Evolutionary conservation across 1,140 invertebrate species (phyloP).

Genomic region (Diorhabda elongata): DNA sequence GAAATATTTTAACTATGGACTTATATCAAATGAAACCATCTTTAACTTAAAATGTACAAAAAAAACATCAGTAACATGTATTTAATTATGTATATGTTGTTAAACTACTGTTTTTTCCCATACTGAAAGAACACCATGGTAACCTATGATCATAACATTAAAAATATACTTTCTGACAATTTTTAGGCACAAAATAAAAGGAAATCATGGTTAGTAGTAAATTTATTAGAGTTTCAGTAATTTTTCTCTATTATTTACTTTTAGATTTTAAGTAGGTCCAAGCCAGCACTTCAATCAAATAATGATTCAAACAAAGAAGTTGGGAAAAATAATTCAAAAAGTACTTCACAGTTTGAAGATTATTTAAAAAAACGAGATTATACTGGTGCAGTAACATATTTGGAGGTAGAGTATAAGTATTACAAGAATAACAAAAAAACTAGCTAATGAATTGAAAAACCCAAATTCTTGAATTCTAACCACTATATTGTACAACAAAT

Average conservation of each 20-base stretch:
- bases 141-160: no score
- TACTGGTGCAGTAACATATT: conserved; percentile 84
- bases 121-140: no score
- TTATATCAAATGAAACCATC: no score
- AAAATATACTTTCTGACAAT: not conserved
- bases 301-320: conserved; percentile 20
- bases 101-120: no score
- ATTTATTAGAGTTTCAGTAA: not conserved
- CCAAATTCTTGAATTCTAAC: no score
- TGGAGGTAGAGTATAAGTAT: conserved; percentile 64
- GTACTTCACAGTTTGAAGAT: conserved; percentile 81
- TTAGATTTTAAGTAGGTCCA: conserved; percentile 41
- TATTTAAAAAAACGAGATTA: conserved; percentile 89
- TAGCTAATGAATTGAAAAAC: no score
- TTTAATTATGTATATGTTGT: no score
- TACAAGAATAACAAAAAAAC: no score
- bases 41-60: no score
- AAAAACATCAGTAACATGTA: no score
- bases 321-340: conserved; percentile 34
- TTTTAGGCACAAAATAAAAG: not conserved
- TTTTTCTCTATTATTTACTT: not conserved
- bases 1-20: no score
- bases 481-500: no score
- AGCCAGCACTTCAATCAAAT: conserved; percentile 35
- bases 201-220: not conserved